Conservation (phyloP, 2,888 invertebrate species). For the Ethmia dodecea region DNA sequence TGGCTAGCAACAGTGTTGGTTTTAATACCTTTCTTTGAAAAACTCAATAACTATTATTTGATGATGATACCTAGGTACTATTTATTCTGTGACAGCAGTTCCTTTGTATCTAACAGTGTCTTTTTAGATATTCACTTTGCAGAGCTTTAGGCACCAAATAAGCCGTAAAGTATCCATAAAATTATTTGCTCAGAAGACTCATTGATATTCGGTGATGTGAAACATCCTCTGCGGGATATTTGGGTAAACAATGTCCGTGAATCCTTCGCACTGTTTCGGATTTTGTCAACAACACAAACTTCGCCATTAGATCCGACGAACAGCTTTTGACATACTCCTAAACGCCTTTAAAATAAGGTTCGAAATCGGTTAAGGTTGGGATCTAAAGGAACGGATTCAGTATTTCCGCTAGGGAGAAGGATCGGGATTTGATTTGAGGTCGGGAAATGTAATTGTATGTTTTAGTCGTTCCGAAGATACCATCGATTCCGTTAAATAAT, state of each 20-base stretch:
- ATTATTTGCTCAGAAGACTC: slow-evolving; percentile 16
- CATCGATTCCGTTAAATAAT: background rate
- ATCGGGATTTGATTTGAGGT: slow-evolving; percentile 14
- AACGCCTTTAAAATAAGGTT: slow-evolving; percentile 1
- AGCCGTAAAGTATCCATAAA: no score
- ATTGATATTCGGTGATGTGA: slow-evolving; percentile 21
- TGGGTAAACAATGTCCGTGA: slow-evolving; percentile 22
- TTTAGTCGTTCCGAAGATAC: slow-evolving; percentile 1
- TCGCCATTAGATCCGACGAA: background rate
- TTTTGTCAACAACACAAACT: slow-evolving; percentile 23
- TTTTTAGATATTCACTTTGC: no score
- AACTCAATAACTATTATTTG: no score
- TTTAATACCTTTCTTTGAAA: no score
- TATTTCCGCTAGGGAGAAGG: slow-evolving; percentile 9
- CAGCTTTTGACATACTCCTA: background rate
- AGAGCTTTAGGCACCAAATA: no score
- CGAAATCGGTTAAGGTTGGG: slow-evolving; percentile 1
- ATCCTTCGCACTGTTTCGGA: slow-evolving; percentile 23
- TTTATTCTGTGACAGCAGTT: no score
- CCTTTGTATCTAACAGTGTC: no score
- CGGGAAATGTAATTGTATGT: slow-evolving; percentile 14
- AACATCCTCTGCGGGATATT: slow-evolving; percentile 20
- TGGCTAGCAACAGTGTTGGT: no score
- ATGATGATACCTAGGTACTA: no score
- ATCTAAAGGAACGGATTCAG: background rate